These are phyloP conservation scores for Albula glossodonta DNA, from an alignment of 2,113 vertebrate genomes.

Conservation along the genomic window DNA sequence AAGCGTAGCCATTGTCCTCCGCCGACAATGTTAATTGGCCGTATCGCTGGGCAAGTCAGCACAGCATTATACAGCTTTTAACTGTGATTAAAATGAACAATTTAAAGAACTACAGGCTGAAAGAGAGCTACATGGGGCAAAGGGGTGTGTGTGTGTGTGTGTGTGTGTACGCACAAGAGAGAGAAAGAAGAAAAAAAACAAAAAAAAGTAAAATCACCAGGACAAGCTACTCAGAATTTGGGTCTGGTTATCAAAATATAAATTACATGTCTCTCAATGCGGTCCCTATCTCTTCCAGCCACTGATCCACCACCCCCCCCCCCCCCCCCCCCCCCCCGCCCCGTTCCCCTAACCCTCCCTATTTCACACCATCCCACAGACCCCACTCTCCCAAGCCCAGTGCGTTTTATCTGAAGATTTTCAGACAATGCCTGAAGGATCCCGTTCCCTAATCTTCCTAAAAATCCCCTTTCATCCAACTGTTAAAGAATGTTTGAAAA, in stretches of 20 bases:
- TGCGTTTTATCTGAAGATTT: slow-evolving; percentile 90
- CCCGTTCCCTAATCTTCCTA: slow-evolving; percentile 96
- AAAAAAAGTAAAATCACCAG: neutral
- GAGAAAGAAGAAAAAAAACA: neutral
- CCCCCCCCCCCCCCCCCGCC: slow-evolving; percentile 33
- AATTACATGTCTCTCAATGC: slow-evolving; percentile 43
- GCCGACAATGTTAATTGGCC: slow-evolving; percentile 90
- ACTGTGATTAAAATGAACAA: slow-evolving; percentile 68
- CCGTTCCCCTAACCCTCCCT: slow-evolving; percentile 54
- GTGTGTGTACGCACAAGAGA: neutral
- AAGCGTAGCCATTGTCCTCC: slow-evolving; percentile 75
- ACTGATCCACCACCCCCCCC: slow-evolving; percentile 16
- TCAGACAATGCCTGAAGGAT: slow-evolving; percentile 95
- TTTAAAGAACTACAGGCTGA: slow-evolving; percentile 59
- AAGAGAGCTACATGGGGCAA: neutral
- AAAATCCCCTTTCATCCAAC: slow-evolving; percentile 99
- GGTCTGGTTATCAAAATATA: slow-evolving; percentile 39
- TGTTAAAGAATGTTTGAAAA: slow-evolving; percentile 99
- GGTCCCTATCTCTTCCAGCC: slow-evolving; percentile 3
- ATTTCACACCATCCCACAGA: slow-evolving; percentile 28
- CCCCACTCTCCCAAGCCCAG: slow-evolving; percentile 51
- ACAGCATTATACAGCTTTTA: slow-evolving; percentile 71
- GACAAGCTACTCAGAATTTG: neutral
- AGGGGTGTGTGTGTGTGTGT: no score
- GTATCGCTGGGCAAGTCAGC: slow-evolving; percentile 81